These are phyloP conservation scores for Xestia ashworthii DNA, from an alignment of 2,888 invertebrate species.

Conservation along the genomic window DNA sequence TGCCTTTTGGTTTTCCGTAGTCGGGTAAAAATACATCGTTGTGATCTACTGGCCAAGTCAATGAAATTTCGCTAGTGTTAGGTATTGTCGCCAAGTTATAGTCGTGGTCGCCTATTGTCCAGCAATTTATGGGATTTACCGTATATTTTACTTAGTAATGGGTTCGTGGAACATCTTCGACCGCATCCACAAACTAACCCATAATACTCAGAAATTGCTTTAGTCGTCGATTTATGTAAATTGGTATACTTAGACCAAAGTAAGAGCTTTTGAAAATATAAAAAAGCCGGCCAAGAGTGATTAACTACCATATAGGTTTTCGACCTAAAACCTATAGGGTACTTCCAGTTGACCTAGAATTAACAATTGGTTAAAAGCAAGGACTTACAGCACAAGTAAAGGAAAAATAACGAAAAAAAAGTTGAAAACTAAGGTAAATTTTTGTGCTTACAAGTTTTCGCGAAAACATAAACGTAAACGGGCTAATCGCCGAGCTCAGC, in stretches of 20 bases:
- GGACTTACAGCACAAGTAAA: too few relatives aligned
- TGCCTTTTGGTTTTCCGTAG: too few relatives aligned
- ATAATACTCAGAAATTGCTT: slow-evolving; percentile 11
- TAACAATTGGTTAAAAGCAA: too few relatives aligned
- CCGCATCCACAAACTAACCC: slow-evolving; percentile 26
- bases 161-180: slow-evolving; percentile 3
- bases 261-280: not conserved
- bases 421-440: too few relatives aligned
- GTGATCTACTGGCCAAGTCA: not conserved
- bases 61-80: not conserved
- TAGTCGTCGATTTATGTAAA: slow-evolving; percentile 3
- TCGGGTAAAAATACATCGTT: not conserved
- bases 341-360: too few relatives aligned
- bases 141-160: not conserved
- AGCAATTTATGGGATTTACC: not conserved
- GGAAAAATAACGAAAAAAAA: too few relatives aligned
- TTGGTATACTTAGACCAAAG: not conserved
- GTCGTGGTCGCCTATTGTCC: not conserved
- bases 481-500: too few relatives aligned
- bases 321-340: too few relatives aligned
- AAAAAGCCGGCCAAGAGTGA: too few relatives aligned
- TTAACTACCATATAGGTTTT: too few relatives aligned
- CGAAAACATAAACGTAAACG: too few relatives aligned
- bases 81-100: not conserved
- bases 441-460: too few relatives aligned